These are phyloP conservation scores for Mixornis gularis DNA, from an alignment of 2,113 vertebrate species.

Conservation along the genomic window DNA sequence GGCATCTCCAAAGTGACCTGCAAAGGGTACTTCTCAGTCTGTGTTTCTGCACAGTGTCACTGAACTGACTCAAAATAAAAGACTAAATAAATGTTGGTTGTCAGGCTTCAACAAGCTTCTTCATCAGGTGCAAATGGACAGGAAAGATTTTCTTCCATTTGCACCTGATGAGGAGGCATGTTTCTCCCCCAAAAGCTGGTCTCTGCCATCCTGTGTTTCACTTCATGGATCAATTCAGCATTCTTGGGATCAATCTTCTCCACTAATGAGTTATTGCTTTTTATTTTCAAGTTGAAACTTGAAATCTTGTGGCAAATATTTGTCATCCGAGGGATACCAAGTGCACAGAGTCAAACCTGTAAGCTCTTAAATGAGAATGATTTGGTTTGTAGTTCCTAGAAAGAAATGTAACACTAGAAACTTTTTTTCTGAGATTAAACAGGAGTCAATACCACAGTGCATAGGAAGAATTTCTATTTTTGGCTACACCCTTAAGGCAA, in stretches of 20 bases:
- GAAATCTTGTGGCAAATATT: not conserved
- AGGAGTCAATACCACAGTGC: not conserved
- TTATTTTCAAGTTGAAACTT: slow-evolving; percentile 3
- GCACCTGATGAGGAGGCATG: slow-evolving; percentile 46
- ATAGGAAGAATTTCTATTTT: slow-evolving; percentile 43
- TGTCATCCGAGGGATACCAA: not conserved
- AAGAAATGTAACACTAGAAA: not conserved
- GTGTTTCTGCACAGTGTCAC: not conserved
- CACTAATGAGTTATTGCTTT: not conserved
- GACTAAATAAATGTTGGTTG: not conserved
- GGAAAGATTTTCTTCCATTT: slow-evolving; percentile 48
- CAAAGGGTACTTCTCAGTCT: not conserved
- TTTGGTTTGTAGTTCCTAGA: not conserved
- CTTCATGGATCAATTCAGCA: not conserved
- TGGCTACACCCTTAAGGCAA: slow-evolving; percentile 55
- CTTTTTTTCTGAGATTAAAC: slow-evolving; percentile 18
- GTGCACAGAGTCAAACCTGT: not conserved
- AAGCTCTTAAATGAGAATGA: not conserved
- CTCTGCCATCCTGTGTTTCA: not conserved
- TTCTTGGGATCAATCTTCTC: not conserved
- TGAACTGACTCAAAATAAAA: slow-evolving; percentile 31
- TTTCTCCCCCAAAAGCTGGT: slow-evolving; percentile 35
- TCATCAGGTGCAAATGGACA: slow-evolving; percentile 62
- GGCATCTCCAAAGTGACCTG: not conserved
- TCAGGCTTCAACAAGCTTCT: slow-evolving; percentile 21